Evolutionary conservation across 1,140 invertebrate genomes (phyloP).

Genomic region (Bicyclus anynana): DNA sequence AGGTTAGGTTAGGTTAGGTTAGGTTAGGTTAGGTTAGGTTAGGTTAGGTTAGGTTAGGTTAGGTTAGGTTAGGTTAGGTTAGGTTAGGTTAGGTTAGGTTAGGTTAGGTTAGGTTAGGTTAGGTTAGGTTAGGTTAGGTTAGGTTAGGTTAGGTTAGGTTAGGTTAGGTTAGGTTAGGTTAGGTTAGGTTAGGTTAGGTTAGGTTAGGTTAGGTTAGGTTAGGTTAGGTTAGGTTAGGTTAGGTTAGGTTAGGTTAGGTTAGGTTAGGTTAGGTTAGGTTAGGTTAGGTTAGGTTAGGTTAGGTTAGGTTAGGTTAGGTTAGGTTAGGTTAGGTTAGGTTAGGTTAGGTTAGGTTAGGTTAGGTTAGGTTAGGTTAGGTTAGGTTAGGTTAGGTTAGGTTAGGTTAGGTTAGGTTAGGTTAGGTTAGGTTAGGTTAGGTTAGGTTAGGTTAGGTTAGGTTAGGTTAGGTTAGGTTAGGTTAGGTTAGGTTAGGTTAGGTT

Average conservation of each 20-base stretch:
- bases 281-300: conserved; percentile 6
- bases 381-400: conserved; percentile 6
- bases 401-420: conserved; percentile 6
- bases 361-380: conserved; percentile 6
- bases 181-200: conserved; percentile 6
- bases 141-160: conserved; percentile 6
- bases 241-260: conserved; percentile 6
- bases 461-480: conserved; percentile 6
- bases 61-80: conserved; percentile 6
- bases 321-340: conserved; percentile 6
- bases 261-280: conserved; percentile 6
- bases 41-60: conserved; percentile 6
- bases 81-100: conserved; percentile 6
- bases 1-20: conserved; percentile 6
- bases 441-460: conserved; percentile 6
- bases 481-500: conserved; percentile 6
- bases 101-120: conserved; percentile 6
- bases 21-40: conserved; percentile 6
- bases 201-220: conserved; percentile 6
- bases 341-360: conserved; percentile 6
- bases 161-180: conserved; percentile 6
- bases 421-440: conserved; percentile 6
- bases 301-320: conserved; percentile 6
- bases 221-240: conserved; percentile 6
- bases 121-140: conserved; percentile 5